Evolutionary conservation across 2,797 vertebrate genomes (phyloP), one percentile per base, ranked within the genome.

Genomic region (Sebastes steindachneri): DNA sequence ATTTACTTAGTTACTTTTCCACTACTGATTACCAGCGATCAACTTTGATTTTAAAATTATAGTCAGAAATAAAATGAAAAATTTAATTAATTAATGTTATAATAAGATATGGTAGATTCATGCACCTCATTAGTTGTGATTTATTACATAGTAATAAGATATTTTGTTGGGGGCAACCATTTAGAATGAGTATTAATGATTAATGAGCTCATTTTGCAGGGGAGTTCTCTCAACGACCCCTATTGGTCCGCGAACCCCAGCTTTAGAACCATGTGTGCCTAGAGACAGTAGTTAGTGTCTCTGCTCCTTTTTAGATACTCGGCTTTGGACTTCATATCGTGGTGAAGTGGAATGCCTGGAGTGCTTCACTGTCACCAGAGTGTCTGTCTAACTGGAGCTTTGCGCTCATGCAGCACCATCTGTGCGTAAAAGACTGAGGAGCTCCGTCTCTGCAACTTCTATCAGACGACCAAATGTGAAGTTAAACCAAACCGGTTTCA

Each of bases 331-430:
- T 88, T 62, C 86, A 57, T 82, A 66, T 67, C 45, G 79, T 65
- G 33, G 58, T 68, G 84, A 89, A 65, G 84, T 85, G 89, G 90
- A 91, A 90, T 91, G 92, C 83, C 28, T 79, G 91, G 79, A 80
- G 87, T 77, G 89, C 68, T 33, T 79, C 37, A 9, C 58, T 87
- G 89, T 86, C 91, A 86, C 29, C 82, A 73, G 77, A 74, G 73
- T n/a, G 82, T 81, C 80, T 41, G 84, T 81, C 62, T 53, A 11
- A 25, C 75, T 53, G 26, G 65, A 48, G 79, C 75, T 73, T 14
- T 78, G 75, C 66, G 68, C 80, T 6, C 5, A 41, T 41, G 60
- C 75, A 31, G 57, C 75, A 23, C 21, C 77, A 68, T 72, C 81
- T 76, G 71, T 17, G 60, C 66, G 55, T 41, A 67, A 71, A 41